Evolutionary conservation across 2,113 vertebrate genomes (phyloP).

Genomic region (Elephas maximus): DNA sequence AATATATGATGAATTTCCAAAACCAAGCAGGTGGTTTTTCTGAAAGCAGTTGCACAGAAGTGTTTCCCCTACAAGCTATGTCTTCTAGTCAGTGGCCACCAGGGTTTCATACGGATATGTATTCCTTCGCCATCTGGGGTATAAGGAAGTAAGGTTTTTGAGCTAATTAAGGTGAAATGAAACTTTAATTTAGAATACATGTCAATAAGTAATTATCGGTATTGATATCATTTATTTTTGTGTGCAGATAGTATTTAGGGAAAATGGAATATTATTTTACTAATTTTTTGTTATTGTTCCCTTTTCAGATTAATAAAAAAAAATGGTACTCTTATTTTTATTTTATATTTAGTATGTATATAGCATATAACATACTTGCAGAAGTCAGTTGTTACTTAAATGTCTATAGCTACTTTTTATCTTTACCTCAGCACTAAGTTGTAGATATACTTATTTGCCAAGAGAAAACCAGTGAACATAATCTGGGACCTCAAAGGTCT

Average conservation of each 20-base stretch:
- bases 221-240: neutral
- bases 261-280: constrained; percentile 13
- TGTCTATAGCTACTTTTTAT: constrained; percentile 10
- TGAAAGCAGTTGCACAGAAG: constrained; percentile 11
- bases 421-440: neutral
- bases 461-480: constrained; percentile 10
- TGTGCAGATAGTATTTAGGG: neutral
- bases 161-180: neutral
- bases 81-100: neutral
- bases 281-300: neutral
- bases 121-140: neutral
- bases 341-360: constrained; percentile 6
- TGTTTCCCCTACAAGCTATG: neutral
- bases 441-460: neutral
- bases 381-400: neutral
- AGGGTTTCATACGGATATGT: neutral
- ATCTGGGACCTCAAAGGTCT: neutral
- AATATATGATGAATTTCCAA: constrained; percentile 4
- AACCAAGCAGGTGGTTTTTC: neutral
- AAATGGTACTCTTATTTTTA: neutral
- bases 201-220: neutral
- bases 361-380: neutral
- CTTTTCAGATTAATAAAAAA: constrained; percentile 36
- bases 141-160: neutral
- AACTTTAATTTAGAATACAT: constrained; percentile 34